Evolutionary conservation across 2,888 invertebrate genomes (phyloP), one percentile per base, ranked within the genome.

Genomic region (Hartigia nigra): DNA sequence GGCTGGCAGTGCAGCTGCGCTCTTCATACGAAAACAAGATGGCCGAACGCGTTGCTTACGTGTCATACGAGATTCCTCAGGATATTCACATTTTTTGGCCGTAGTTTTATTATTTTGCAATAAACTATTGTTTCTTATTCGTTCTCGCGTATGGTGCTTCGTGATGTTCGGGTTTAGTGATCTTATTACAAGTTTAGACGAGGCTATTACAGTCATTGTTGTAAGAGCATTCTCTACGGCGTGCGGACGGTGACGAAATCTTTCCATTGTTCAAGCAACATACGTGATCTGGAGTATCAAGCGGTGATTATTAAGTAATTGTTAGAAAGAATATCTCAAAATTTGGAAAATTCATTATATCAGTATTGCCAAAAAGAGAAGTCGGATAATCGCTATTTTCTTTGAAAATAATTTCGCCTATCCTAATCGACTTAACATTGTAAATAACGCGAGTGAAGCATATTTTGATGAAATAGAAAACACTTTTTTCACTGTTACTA

Each of bases 21-120:
- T 77, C 84, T 85, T 83, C 84, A 83, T 85, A 82, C 82, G 78
- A 81, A 86, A 87, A 87, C 87, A 91, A 91, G 88, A 91, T 90
- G 90, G 90, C 90, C 82, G 91, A 85, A 84, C 83, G 82, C 82
- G 82, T 84, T 78, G 76, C 74, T 74, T 81, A 85, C 82, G 84
- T 82, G 86, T 85, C 80, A 80, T 82, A 75, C 78, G 80, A 80
- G 83, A 84, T 84, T 81, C 82, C 79, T 81, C 77, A 78, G 81
- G 70, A 77, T 79, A 74, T 79, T 36, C 23, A 12, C 35, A 74
- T 74, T 79, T 76, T 79, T 72, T 12, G 14, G 72, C 31, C 32
- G 34, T 31, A 72, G 23, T 32, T 34, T 72, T 72, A 72, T 14
- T 31, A 72, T 72, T 72, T 72, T 31, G 55, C 23, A 23, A 23